Percentiles rank a stretch among this genome's conserved stretches.
phyloP scores from a whole-genome alignment of 2,113 vertebrate genomes.

The Chionis minor region DNA sequence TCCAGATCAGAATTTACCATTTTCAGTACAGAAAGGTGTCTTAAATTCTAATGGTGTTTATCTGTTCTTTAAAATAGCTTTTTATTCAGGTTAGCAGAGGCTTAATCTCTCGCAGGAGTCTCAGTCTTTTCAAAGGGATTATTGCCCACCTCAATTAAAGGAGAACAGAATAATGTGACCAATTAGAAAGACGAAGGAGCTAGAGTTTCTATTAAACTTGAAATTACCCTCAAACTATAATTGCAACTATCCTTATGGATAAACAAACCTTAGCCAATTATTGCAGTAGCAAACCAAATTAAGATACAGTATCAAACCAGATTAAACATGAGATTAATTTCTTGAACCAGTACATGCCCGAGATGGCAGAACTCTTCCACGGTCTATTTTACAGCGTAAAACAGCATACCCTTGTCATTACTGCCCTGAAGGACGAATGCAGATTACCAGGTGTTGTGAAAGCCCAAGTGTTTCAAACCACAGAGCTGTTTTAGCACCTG shows the following conservation, averaged over 20 bases:
- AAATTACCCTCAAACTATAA: background rate
- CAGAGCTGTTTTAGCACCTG: background rate
- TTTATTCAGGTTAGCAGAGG: background rate
- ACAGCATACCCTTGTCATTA: rapidly evolving
- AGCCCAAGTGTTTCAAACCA: background rate
- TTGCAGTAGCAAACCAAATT: background rate
- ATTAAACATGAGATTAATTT: background rate
- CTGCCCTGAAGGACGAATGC: background rate
- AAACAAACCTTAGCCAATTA: background rate
- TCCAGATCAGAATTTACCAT: background rate
- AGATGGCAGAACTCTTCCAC: background rate
- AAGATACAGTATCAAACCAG: background rate
- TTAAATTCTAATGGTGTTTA: background rate
- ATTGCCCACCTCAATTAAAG: background rate
- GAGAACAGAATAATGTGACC: background rate
- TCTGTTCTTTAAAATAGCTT: background rate
- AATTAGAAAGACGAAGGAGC: background rate
- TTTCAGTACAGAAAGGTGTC: background rate
- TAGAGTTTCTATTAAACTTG: background rate
- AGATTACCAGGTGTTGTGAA: background rate
- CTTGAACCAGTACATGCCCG: background rate
- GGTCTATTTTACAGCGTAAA: background rate
- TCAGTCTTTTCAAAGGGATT: background rate
- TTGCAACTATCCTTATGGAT: background rate
- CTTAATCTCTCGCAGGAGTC: background rate